A percentile compares a stretch with the other conserved stretches of the same genome.
Evolutionary conservation across 2,113 vertebrate species (phyloP).

Genomic region (Phyllostomus discolor): DNA sequence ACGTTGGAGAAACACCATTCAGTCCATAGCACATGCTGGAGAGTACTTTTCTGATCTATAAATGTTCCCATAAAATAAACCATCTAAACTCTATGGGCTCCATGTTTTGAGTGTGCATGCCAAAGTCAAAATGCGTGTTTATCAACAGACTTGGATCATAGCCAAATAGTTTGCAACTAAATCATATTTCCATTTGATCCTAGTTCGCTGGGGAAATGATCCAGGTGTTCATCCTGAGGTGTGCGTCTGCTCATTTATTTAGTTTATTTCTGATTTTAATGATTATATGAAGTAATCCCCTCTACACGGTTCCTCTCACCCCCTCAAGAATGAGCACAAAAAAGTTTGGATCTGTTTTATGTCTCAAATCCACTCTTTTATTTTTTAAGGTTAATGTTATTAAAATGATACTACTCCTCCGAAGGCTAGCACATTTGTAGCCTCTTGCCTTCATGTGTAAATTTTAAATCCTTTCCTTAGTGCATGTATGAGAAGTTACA

Average conservation of each 20-base stretch:
- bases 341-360: neutral
- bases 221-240: neutral
- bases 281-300: neutral
- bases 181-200: neutral
- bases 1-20: neutral
- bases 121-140: neutral
- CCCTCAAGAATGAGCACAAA: neutral
- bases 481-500: neutral
- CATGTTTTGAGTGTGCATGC: neutral
- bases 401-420: neutral
- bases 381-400: neutral
- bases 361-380: neutral
- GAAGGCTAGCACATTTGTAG: neutral
- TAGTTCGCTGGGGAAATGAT: neutral
- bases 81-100: neutral
- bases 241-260: neutral
- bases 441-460: neutral
- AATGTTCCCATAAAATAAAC: neutral
- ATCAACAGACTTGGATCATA: neutral
- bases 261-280: neutral
- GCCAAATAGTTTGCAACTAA: neutral
- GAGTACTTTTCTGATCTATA: neutral
- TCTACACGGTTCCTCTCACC: fast-evolving
- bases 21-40: neutral
- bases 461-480: neutral